Conservation (phyloP, 2,113 vertebrate genomes). For the Glareola pratincola region DNA sequence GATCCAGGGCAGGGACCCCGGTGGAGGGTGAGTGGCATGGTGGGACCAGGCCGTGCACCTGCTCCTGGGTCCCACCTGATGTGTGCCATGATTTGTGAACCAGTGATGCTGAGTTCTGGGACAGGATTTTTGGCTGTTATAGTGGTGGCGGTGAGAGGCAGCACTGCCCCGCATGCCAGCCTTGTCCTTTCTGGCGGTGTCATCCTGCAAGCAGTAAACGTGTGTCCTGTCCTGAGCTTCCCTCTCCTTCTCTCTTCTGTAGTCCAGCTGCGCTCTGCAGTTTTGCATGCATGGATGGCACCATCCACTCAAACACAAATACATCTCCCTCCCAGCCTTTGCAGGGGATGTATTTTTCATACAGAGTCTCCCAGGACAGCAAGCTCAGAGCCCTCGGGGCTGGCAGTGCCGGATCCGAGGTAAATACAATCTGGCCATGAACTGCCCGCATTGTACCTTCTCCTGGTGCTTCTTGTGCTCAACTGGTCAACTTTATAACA, state of each 20-base stretch:
- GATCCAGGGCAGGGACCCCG: not conserved
- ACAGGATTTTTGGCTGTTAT: not conserved
- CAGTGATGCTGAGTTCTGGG: not conserved
- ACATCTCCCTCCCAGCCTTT: not conserved
- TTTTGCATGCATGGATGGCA: not conserved
- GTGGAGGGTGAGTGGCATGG: not conserved
- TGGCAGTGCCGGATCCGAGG: not conserved
- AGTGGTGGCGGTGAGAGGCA: not conserved
- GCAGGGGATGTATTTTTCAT: not conserved
- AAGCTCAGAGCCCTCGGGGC: not conserved
- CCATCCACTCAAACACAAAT: not conserved
- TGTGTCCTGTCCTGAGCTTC: not conserved
- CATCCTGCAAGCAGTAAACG: not conserved
- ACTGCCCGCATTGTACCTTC: not conserved
- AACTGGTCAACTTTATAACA: not conserved
- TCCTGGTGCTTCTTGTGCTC: not conserved
- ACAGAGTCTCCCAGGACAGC: not conserved
- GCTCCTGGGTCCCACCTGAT: not conserved
- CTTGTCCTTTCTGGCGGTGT: not conserved
- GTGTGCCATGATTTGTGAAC: not conserved
- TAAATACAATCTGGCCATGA: not conserved
- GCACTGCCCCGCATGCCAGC: not conserved
- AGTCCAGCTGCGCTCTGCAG: not conserved
- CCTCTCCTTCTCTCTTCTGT: not conserved
- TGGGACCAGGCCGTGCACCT: not conserved